phyloP scores from a whole-genome alignment of 2,888 invertebrate genomes.

The Seira sanloemensis region DNA sequence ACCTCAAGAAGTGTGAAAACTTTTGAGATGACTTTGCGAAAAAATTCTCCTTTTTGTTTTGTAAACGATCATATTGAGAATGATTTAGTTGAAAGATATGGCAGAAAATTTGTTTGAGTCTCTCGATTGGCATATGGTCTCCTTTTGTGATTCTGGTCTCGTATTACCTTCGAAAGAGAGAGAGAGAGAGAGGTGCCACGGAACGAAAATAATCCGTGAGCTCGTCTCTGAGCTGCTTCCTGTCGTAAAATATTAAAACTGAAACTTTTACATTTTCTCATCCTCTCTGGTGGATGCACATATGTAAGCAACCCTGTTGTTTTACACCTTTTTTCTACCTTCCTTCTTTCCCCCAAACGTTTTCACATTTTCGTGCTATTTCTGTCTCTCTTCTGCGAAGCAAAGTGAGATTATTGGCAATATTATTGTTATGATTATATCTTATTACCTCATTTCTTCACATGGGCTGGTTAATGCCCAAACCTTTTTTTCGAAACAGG shows the following conservation, averaged over 20 bases:
- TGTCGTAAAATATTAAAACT: slow-evolving; percentile 56
- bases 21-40: slow-evolving; percentile 46
- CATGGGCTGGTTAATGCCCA: slow-evolving; percentile 46
- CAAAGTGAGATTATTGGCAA: slow-evolving; percentile 26
- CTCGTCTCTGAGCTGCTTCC: slow-evolving; percentile 37
- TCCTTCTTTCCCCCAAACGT: not conserved
- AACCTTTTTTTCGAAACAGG: slow-evolving; percentile 22
- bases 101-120: too few species aligned
- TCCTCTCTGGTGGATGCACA: slow-evolving; percentile 37
- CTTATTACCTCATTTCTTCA: slow-evolving; percentile 8
- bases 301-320: slow-evolving; percentile 48
- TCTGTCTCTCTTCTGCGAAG: slow-evolving; percentile 29
- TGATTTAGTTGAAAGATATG: slow-evolving; percentile 47
- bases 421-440: slow-evolving; percentile 47
- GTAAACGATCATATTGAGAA: slow-evolving; percentile 30
- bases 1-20: too few species aligned
- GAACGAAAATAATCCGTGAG: too few species aligned
- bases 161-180: too few species aligned
- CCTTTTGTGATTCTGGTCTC: too few species aligned
- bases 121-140: slow-evolving; percentile 36
- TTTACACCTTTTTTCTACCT: slow-evolving; percentile 60
- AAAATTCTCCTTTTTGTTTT: too few species aligned
- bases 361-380: slow-evolving; percentile 41
- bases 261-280: slow-evolving; percentile 32
- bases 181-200: too few species aligned